Evolutionary conservation across 2,113 vertebrate genomes (phyloP).

Genomic region (Pantherophis guttatus): DNA sequence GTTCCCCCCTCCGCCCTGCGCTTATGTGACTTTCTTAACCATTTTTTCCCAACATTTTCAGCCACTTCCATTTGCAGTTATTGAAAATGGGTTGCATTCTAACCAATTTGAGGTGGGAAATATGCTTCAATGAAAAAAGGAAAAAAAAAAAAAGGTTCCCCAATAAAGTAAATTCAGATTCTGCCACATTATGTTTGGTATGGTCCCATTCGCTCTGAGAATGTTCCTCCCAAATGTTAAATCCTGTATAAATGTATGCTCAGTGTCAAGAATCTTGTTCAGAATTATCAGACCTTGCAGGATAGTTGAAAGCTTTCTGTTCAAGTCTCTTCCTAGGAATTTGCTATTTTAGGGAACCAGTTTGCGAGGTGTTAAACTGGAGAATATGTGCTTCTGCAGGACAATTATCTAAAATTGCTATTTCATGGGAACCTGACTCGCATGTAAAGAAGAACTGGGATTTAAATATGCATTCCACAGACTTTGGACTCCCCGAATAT

Average conservation of each 20-base stretch:
- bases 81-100: neutral
- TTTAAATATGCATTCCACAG: neutral
- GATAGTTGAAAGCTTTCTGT: neutral
- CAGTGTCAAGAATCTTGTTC: neutral
- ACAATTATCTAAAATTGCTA: neutral
- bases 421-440: neutral
- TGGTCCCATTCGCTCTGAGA: neutral
- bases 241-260: neutral
- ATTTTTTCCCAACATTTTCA: neutral
- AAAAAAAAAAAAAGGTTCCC: neutral
- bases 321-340: neutral
- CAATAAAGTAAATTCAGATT: neutral
- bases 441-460: neutral
- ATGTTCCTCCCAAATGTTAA: neutral
- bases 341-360: neutral
- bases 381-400: too few species aligned
- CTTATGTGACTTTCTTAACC: neutral
- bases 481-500: neutral
- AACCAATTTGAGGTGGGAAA: neutral
- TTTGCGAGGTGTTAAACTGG: neutral
- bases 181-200: neutral
- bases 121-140: neutral
- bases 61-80: neutral
- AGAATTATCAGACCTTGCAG: neutral
- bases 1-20: neutral